Conservation (phyloP, 2,113 vertebrate genomes). For the Pachypanchax playfairii region DNA sequence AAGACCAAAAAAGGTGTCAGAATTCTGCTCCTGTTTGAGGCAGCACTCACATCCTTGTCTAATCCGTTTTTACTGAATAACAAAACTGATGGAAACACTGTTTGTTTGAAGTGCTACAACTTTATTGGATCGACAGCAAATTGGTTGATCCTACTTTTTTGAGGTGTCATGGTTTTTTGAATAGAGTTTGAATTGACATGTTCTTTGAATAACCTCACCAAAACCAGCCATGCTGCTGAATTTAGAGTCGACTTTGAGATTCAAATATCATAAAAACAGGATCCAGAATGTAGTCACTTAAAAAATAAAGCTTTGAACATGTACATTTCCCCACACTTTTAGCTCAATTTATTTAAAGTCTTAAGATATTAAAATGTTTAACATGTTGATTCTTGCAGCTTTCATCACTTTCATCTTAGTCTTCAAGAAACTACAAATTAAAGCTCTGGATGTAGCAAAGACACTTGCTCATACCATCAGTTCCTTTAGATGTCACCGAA, state of each 20-base stretch:
- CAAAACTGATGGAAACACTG: not conserved
- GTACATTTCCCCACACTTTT: not conserved
- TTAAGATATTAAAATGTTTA: too few species aligned
- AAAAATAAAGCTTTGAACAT: too few species aligned
- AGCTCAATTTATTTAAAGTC: too few species aligned
- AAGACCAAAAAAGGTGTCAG: slow-evolving; percentile 47
- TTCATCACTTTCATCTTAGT: too few species aligned
- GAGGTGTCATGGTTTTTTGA: not conserved
- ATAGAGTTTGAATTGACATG: not conserved
- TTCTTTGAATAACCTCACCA: not conserved
- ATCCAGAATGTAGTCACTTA: too few species aligned
- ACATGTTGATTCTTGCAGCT: too few species aligned
- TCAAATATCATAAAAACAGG: too few species aligned
- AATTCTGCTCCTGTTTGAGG: not conserved
- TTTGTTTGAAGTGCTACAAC: not conserved
- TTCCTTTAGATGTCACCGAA: too few species aligned
- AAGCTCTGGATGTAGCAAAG: too few species aligned
- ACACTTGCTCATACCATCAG: too few species aligned
- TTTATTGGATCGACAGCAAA: not conserved
- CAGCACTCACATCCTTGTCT: not conserved
- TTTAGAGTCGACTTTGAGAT: too few species aligned
- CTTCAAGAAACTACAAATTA: too few species aligned
- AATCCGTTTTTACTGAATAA: not conserved
- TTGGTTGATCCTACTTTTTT: not conserved
- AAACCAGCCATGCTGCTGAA: not conserved